Evolutionary conservation across 2,888 invertebrate species (phyloP).

Genomic region (Acrobasis suavella): DNA sequence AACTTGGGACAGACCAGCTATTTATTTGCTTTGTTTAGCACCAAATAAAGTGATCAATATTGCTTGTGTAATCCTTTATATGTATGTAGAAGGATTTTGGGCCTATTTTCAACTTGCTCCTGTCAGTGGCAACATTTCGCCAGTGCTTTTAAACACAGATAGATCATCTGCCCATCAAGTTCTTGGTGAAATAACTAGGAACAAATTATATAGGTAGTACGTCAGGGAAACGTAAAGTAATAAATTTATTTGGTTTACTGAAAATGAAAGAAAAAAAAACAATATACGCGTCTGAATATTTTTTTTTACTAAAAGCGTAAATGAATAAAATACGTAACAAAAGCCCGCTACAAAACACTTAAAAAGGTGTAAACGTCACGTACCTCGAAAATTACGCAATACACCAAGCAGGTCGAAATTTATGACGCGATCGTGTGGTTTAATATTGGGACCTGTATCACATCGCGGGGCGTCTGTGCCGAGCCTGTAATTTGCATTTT

Average conservation of each 20-base stretch:
- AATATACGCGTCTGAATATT: background rate
- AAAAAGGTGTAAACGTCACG: constrained; percentile 64
- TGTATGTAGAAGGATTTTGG: too few relatives aligned
- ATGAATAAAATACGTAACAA: background rate
- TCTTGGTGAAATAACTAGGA: too few relatives aligned
- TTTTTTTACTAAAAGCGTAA: background rate
- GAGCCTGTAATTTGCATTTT: constrained; percentile 78
- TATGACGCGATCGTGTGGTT: constrained; percentile 73
- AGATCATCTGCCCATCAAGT: too few relatives aligned
- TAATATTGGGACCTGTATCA: constrained; percentile 77
- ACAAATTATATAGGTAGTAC: too few relatives aligned
- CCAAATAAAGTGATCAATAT: too few relatives aligned
- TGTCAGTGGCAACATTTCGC: too few relatives aligned
- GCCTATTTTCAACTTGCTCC: too few relatives aligned
- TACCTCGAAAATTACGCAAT: constrained; percentile 62
- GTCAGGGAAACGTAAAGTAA: too few relatives aligned
- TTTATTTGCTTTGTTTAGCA: constrained; percentile 25
- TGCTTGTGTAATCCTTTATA: too few relatives aligned
- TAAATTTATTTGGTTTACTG: too few relatives aligned
- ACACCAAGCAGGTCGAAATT: constrained; percentile 63
- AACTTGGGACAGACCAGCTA: constrained; percentile 26
- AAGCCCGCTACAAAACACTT: constrained; percentile 37
- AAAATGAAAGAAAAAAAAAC: too few relatives aligned
- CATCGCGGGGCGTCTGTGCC: constrained; percentile 65
- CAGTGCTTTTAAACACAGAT: too few relatives aligned